These are phyloP conservation scores for Cybosia mesomella DNA, from an alignment of 2,888 invertebrate species.

Conservation along the genomic window DNA sequence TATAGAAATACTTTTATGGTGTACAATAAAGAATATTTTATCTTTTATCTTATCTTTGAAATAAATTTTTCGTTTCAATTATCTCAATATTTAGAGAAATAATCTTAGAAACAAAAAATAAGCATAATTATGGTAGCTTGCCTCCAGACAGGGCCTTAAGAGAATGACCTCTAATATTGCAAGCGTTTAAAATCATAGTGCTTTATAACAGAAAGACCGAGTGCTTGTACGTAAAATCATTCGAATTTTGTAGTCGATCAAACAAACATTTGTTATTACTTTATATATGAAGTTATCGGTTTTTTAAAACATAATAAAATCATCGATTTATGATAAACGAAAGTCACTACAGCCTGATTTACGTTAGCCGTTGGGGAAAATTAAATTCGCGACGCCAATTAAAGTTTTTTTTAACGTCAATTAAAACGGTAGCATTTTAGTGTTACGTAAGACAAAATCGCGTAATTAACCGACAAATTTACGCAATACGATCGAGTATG, in stretches of 20 bases:
- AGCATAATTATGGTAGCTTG: no score
- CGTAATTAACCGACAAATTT: conserved; percentile 76
- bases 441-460: conserved; percentile 64
- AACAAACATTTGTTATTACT: conserved; percentile 26
- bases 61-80: no score
- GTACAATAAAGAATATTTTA: no score
- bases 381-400: conserved; percentile 61
- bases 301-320: conserved; percentile 62
- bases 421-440: conserved; percentile 76
- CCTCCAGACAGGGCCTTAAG: no score
- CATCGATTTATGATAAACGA: conserved; percentile 65
- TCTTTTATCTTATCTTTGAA: no score
- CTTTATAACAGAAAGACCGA: background rate
- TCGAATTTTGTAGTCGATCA: background rate
- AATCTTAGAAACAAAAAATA: no score
- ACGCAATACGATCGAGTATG: conserved; percentile 74
- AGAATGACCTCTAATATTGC: background rate
- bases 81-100: no score
- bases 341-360: conserved; percentile 66
- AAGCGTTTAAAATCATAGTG: no score
- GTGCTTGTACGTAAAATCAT: background rate
- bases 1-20: no score
- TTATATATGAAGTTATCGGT: conserved; percentile 42
- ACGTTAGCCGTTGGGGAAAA: conserved; percentile 55
- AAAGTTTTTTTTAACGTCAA: conserved; percentile 66